Evolutionary conservation across 1,140 invertebrate species (phyloP).

Genomic region (Tyrophagus putrescentiae): DNA sequence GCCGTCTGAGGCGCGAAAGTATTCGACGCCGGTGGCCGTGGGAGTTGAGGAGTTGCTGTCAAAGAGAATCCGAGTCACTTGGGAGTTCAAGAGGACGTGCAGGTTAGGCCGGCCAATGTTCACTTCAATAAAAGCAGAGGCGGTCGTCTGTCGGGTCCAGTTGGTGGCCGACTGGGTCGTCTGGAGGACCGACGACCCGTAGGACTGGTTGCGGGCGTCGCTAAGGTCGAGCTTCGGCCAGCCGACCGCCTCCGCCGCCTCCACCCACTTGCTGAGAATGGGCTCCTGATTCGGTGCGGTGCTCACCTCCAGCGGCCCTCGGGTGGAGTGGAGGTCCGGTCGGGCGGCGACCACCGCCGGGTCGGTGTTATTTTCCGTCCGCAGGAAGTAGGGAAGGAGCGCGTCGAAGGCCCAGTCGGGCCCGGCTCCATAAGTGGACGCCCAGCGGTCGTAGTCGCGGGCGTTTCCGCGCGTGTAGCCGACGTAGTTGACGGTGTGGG

Average conservation of each 20-base stretch:
- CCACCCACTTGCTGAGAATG: neutral
- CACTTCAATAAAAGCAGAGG: neutral
- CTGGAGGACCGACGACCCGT: neutral
- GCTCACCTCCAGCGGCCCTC: neutral
- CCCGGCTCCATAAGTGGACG: too few species aligned
- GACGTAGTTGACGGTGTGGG: constrained; percentile 88
- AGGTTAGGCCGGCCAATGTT: neutral
- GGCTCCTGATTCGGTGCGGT: neutral
- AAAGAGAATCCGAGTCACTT: neutral
- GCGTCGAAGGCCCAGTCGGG: constrained; percentile 48
- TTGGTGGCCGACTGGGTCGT: neutral
- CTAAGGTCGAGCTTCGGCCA: neutral
- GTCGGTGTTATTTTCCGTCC: constrained; percentile 30
- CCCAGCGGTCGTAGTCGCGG: constrained; percentile 90
- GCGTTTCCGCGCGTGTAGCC: constrained; percentile 72
- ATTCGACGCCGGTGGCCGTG: neutral
- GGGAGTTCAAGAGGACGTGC: neutral
- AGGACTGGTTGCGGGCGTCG: neutral
- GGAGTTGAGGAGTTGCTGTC: neutral
- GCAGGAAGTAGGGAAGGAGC: constrained; percentile 42
- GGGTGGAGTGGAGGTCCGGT: neutral
- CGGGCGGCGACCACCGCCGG: neutral
- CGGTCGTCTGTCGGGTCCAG: neutral
- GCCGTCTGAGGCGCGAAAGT: neutral
- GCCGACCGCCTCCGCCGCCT: neutral